Conservation (phyloP, 2,113 vertebrate species). For the Thomomys bottae region DNA sequence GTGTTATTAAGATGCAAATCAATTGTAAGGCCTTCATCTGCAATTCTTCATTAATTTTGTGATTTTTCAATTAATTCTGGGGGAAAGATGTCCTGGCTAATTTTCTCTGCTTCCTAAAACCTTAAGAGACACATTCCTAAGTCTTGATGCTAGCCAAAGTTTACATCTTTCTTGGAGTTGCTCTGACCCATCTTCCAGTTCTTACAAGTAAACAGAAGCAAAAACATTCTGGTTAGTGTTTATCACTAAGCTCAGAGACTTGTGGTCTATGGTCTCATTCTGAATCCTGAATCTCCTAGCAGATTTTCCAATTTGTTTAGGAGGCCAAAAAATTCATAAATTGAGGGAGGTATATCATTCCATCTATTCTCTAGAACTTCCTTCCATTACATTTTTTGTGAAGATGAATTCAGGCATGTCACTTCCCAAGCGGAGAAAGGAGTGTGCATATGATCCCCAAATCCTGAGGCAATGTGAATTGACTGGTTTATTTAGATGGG, state of each 20-base stretch:
- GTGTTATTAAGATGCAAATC: conserved; percentile 9
- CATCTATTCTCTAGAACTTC: not conserved
- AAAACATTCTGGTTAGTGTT: not conserved
- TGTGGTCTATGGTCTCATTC: not conserved
- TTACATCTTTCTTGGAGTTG: not conserved
- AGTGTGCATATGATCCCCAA: not conserved
- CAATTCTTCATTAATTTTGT: not conserved
- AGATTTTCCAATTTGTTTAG: not conserved
- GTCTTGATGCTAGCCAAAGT: not conserved
- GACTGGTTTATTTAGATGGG: not conserved
- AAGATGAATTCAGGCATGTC: not conserved
- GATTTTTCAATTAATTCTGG: not conserved
- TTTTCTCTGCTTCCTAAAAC: conserved; percentile 5
- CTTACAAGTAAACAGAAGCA: not conserved
- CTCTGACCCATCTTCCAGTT: not conserved
- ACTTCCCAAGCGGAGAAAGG: not conserved
- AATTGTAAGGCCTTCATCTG: not conserved
- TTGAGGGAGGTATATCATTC: not conserved
- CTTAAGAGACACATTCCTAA: not conserved
- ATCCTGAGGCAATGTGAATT: not conserved
- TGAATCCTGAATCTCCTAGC: not conserved
- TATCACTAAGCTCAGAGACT: not conserved
- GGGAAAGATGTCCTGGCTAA: not conserved
- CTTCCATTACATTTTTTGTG: not conserved
- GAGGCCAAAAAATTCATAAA: conserved; percentile 33